These are phyloP conservation scores for Margarornis squamiger DNA, from an alignment of 2,797 vertebrate genomes.

Conservation along the genomic window DNA sequence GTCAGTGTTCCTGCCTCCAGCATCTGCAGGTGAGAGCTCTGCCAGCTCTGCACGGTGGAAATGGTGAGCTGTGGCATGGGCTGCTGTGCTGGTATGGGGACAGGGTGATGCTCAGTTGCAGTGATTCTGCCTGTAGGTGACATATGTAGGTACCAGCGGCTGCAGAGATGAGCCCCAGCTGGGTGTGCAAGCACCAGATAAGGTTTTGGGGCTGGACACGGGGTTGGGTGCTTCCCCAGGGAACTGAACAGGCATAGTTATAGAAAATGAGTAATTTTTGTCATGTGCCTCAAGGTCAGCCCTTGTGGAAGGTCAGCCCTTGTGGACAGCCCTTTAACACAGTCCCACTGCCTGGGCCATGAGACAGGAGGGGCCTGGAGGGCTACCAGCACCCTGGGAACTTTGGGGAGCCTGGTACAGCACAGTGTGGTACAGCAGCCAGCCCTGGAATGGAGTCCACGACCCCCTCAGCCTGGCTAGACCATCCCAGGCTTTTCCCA, in stretches of 20 bases:
- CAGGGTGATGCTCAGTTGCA: neutral
- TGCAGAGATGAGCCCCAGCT: neutral
- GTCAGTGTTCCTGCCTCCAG: accelerated
- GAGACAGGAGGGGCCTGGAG: neutral
- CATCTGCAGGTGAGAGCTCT: neutral
- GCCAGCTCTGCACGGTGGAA: accelerated
- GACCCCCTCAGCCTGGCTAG: accelerated
- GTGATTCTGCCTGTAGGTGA: neutral
- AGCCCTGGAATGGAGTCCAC: accelerated
- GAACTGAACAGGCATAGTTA: accelerated
- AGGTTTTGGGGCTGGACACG: neutral
- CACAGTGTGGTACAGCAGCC: neutral
- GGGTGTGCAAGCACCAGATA: neutral
- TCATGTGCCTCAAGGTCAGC: neutral
- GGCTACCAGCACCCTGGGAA: neutral
- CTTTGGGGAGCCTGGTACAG: neutral
- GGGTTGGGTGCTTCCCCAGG: accelerated
- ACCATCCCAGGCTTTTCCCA: neutral
- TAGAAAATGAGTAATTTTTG: accelerated
- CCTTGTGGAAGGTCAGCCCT: accelerated
- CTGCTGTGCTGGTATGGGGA: neutral
- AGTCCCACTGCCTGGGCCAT: neutral
- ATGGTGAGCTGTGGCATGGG: neutral
- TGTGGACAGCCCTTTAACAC: accelerated
- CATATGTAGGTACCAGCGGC: accelerated